Evolutionary conservation across 2,797 vertebrate species (phyloP).

Genomic region (Cephalopachus bancanus): DNA sequence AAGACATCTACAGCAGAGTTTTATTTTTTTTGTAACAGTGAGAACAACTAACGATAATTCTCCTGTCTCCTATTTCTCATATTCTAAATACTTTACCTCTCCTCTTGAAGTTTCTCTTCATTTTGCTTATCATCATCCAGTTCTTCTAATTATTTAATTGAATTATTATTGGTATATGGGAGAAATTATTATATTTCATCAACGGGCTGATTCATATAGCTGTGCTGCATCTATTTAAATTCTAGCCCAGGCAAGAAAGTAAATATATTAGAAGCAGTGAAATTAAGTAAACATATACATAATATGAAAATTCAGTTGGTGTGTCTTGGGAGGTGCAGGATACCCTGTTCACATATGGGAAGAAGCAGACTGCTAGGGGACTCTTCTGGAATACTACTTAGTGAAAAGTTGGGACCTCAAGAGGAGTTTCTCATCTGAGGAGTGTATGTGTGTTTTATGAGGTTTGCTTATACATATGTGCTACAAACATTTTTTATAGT

Average conservation of each 20-base stretch:
- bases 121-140: neutral
- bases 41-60: constrained; percentile 7
- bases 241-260: neutral
- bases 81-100: neutral
- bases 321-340: neutral
- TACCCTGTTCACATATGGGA: neutral
- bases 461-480: neutral
- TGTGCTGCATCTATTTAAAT: neutral
- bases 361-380: neutral
- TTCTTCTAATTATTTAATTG: constrained; percentile 23
- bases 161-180: neutral
- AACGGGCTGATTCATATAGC: neutral
- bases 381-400: neutral
- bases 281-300: constrained; percentile 19
- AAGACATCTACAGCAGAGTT: neutral
- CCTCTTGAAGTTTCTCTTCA: neutral
- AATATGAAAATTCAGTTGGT: neutral
- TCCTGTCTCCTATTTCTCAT: neutral
- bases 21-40: neutral
- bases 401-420: neutral
- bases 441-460: neutral
- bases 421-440: neutral
- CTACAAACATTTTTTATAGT: constrained; percentile 15
- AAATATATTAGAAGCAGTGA: constrained; percentile 42
- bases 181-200: constrained; percentile 34